Percentiles rank a stretch among this genome's conserved stretches.
Evolutionary conservation across 2,113 vertebrate genomes (phyloP).

Genomic region (Osmerus mordax): DNA sequence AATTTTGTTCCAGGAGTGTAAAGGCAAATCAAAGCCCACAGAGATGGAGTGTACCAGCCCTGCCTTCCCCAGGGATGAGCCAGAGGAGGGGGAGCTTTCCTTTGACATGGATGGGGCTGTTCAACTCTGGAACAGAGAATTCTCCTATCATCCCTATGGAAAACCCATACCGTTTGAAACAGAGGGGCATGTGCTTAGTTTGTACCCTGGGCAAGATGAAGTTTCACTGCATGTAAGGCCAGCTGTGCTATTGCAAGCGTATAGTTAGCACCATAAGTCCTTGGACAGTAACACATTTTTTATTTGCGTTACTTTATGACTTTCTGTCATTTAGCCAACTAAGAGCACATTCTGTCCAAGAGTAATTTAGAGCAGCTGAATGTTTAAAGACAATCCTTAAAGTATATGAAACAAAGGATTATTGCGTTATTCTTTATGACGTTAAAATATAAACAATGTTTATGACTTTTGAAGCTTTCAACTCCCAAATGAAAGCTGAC

Average conservation of each 20-base stretch:
- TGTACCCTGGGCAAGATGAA: conserved; percentile 76
- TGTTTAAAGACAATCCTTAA: no score
- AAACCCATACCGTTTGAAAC: conserved; percentile 65
- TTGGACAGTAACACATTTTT: not conserved
- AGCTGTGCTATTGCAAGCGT: not conserved
- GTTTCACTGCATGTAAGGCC: conserved; percentile 79
- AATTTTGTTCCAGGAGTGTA: conserved; percentile 69
- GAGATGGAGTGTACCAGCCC: conserved; percentile 78
- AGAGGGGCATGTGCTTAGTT: conserved; percentile 60
- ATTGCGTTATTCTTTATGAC: no score
- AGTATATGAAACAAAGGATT: no score
- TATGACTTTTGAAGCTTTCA: no score
- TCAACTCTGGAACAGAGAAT: conserved; percentile 65
- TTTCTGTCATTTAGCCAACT: no score
- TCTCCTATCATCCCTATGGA: conserved; percentile 78
- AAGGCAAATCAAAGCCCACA: conserved; percentile 44
- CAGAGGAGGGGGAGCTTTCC: conserved; percentile 76
- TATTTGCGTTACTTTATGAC: no score
- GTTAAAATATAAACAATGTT: no score
- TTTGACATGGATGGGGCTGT: conserved; percentile 77
- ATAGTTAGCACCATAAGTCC: not conserved
- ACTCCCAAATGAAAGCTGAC: no score
- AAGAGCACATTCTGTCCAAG: no score
- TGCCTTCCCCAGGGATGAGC: conserved; percentile 67
- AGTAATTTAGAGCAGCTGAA: no score